Evolutionary conservation across 2,888 invertebrate genomes (phyloP).

Genomic region (Cepaea hortensis): DNA sequence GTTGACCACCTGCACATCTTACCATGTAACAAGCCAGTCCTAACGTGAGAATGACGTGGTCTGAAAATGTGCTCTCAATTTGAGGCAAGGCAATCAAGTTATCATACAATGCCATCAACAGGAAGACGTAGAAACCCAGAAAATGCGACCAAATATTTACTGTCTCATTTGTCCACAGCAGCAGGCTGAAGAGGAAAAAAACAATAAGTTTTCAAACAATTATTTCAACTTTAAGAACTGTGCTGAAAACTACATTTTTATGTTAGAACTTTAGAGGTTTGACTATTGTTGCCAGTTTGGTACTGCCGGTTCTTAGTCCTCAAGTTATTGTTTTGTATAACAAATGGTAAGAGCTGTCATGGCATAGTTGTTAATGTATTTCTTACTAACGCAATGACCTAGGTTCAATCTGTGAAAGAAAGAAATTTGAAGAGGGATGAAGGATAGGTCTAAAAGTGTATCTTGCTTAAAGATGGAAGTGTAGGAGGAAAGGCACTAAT

Average conservation of each 20-base stretch:
- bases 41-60: constrained; percentile 89
- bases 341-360: no score
- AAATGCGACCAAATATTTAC: constrained; percentile 98
- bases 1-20: background rate
- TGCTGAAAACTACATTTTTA: background rate
- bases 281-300: background rate
- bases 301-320: no score
- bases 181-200: constrained; percentile 82
- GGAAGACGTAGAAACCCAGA: constrained; percentile 81
- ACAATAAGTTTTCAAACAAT: background rate
- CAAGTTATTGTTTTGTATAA: no score
- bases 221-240: background rate
- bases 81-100: constrained; percentile 80
- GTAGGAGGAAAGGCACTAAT: no score
- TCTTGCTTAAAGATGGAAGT: no score
- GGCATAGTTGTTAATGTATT: no score
- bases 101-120: constrained; percentile 89
- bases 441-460: no score
- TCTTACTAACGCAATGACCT: no score
- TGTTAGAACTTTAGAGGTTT: background rate
- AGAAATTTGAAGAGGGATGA: no score
- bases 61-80: constrained; percentile 85
- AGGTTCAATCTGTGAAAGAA: no score
- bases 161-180: constrained; percentile 98
- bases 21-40: constrained; percentile 92